A percentile compares a stretch with the other conserved stretches of the same genome.
Conservation (phyloP, 2,113 vertebrate species). For the Gopherus flavomarginatus region DNA sequence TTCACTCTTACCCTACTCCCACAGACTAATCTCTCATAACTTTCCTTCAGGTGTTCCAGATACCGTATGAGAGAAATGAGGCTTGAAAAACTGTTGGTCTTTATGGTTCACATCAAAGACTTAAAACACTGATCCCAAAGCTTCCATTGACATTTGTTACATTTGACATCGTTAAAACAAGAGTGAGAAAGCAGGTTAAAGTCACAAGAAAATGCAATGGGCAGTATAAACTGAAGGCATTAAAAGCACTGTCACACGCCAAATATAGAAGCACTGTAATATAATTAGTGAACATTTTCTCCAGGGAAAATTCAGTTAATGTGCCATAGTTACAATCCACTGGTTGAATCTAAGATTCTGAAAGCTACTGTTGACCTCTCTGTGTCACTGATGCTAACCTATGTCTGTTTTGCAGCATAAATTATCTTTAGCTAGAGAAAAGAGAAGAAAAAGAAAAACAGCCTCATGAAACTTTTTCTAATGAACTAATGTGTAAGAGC, state of each 20-base stretch:
- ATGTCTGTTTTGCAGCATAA: not conserved
- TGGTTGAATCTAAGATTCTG: not conserved
- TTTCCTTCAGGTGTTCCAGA: not conserved
- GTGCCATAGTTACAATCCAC: not conserved
- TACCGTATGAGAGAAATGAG: not conserved
- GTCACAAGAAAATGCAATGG: not conserved
- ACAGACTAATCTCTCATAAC: not conserved
- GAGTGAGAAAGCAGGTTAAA: not conserved
- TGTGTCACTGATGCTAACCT: not conserved
- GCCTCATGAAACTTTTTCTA: not conserved
- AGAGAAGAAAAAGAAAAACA: not conserved
- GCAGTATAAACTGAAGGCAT: not conserved
- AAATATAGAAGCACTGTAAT: conserved; percentile 5
- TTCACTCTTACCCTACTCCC: not conserved
- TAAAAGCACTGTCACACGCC: not conserved
- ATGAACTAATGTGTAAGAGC: not conserved
- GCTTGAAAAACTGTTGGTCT: not conserved
- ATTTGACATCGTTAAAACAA: not conserved
- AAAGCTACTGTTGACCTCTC: not conserved
- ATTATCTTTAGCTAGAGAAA: not conserved
- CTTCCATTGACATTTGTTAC: not conserved
- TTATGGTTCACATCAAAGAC: not conserved
- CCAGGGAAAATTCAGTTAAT: not conserved
- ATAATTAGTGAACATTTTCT: conserved; percentile 14
- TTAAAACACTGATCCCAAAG: not conserved